phyloP scores from a whole-genome alignment of 1,140 invertebrate genomes.

The Oncopodura yosiiana region DNA sequence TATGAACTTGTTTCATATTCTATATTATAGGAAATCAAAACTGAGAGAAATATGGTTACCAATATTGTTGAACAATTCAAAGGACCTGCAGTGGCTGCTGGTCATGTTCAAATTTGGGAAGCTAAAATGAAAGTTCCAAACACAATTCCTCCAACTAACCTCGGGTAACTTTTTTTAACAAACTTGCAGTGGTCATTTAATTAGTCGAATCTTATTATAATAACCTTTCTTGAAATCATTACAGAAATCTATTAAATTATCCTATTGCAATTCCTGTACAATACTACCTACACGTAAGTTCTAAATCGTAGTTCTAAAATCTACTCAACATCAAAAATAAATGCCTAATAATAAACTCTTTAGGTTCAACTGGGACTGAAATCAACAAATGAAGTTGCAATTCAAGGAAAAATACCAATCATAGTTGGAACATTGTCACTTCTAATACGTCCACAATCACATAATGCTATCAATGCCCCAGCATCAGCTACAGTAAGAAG shows the following conservation, averaged over 20 bases:
- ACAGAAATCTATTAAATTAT: conserved; percentile 21
- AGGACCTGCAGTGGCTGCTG: conserved; percentile 14
- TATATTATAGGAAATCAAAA: neutral
- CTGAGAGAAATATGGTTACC: neutral
- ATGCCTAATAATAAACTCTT: neutral
- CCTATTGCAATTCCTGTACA: conserved; percentile 6
- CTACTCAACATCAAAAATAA: neutral
- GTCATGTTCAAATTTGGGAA: conserved; percentile 17
- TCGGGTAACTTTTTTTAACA: no score
- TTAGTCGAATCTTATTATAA: no score
- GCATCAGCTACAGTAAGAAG: neutral
- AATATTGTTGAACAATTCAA: conserved; percentile 15
- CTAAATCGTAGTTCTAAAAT: neutral
- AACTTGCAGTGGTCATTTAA: no score
- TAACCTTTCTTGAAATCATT: no score
- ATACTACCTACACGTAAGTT: conserved; percentile 19
- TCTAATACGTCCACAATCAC: neutral
- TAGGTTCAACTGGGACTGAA: conserved; percentile 14
- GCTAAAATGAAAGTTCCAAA: conserved; percentile 16
- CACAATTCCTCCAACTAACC: conserved; percentile 16
- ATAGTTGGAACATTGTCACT: conserved; percentile 11
- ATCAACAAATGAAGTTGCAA: conserved; percentile 9
- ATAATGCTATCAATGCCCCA: neutral
- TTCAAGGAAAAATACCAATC: conserved; percentile 13
- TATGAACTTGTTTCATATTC: neutral